Evolutionary conservation across 1,140 invertebrate species (phyloP).

Genomic region (Pectinophora gossypiella): DNA sequence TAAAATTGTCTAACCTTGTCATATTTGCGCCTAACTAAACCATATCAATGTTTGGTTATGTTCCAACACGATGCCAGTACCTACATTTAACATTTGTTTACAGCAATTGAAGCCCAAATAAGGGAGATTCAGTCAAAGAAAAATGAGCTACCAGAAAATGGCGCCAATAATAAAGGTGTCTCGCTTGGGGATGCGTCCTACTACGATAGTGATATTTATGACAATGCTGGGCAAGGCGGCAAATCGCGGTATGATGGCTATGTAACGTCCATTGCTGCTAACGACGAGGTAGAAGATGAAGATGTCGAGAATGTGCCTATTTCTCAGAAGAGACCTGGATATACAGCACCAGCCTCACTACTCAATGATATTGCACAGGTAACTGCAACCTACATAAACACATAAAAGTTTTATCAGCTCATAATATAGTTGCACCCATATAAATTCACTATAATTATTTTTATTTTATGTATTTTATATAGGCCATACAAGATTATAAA

Average conservation of each 20-base stretch:
- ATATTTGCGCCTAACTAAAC: not conserved
- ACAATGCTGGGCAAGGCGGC: slow-evolving; percentile 77
- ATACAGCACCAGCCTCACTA: slow-evolving; percentile 90
- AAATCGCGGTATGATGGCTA: slow-evolving; percentile 94
- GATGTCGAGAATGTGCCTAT: slow-evolving; percentile 89
- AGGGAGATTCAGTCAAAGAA: slow-evolving; percentile 92
- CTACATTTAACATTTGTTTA: slow-evolving; percentile 25
- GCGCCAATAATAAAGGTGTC: slow-evolving; percentile 82
- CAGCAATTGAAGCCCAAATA: slow-evolving; percentile 96
- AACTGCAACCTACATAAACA: slow-evolving; percentile 27
- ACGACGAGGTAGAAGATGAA: slow-evolving; percentile 94
- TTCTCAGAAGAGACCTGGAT: slow-evolving; percentile 82
- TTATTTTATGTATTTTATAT: too few species aligned
- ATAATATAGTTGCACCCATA: too few species aligned
- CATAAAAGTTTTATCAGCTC: too few species aligned
- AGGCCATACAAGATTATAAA: too few species aligned
- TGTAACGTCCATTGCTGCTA: slow-evolving; percentile 96
- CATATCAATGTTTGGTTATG: not conserved
- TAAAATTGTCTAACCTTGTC: not conserved
- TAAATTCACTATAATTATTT: too few species aligned
- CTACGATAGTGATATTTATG: slow-evolving; percentile 96
- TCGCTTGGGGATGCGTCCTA: slow-evolving; percentile 91
- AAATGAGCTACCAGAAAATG: slow-evolving; percentile 81
- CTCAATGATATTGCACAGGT: slow-evolving; percentile 94
- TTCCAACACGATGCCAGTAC: not conserved